Conservation (phyloP, 2,113 vertebrate genomes). For the Uria lomvia region DNA sequence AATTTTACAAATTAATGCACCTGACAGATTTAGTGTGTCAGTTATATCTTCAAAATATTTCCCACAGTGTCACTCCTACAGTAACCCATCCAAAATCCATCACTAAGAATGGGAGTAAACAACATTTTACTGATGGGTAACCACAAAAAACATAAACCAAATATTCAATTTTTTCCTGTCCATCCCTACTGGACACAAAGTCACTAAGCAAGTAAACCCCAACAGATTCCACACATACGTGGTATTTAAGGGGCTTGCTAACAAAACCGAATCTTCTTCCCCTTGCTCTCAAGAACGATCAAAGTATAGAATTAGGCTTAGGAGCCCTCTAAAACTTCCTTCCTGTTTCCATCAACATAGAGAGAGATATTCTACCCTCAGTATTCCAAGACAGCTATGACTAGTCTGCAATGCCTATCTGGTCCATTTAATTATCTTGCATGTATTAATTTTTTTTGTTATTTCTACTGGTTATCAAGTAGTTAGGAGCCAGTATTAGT, state of each 20-base stretch:
- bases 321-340: neutral
- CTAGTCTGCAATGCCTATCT: neutral
- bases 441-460: neutral
- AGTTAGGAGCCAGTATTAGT: neutral
- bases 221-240: neutral
- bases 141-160: neutral
- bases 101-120: neutral
- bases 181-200: neutral
- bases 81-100: neutral
- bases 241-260: neutral
- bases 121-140: neutral
- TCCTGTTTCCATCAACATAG: neutral
- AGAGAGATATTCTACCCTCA: neutral
- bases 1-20: neutral
- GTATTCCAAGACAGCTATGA: neutral
- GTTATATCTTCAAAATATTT: neutral
- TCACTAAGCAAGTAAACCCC: neutral
- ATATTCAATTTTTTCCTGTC: neutral
- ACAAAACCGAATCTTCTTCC: neutral
- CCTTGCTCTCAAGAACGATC: neutral
- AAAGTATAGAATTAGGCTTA: neutral
- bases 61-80: neutral
- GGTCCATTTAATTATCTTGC: neutral
- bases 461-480: neutral
- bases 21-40: neutral